Evolutionary conservation across 2,113 vertebrate genomes (phyloP), one percentile per base, ranked within the genome.

Genomic region (Talpa occidentalis): DNA sequence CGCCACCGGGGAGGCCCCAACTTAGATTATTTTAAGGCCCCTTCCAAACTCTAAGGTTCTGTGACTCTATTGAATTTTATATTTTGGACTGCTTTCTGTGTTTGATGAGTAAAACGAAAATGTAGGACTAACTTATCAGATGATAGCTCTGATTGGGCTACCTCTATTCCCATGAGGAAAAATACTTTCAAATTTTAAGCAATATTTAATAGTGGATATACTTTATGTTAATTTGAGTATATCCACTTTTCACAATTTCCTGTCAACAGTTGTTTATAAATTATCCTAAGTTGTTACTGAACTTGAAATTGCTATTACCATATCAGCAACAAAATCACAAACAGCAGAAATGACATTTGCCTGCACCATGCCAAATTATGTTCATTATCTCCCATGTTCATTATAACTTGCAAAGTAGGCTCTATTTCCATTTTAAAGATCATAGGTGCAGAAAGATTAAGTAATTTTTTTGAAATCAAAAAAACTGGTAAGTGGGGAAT

Each of bases 361-460:
- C 91, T 85, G 70, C 6, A 67, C 14, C 35, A 62, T 21, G 24
- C 21, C 28, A 95, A 5, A 56, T 30, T 77, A 76, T 16, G 14
- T 64, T 67, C 66, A 52, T 0, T 74, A 83, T 74, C n/a, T 87
- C 47, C 26, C 30, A 52, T 15, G 30, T 85, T 88, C 54, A 70
- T 28, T 70, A 76, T 16, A 91, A 37, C 11, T 30, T 54, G 7
- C 35, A 62, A 72, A 92, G 70, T 44, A 80, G 44, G 26, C 66
- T 96, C 96, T 44, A 76, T 47, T 94, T 26, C 49, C 74, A 74
- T 90, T 92, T 95, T 79, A 93, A 93, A 89, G n/a, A 93, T 76
- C 8, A 89, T 79, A 69, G 66, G 52, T 42, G 89, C 70, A 86
- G 52, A 90, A 92, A 94, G 76, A 90, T 84, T 90, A 88, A 62